These are phyloP conservation scores for Drosophila eugracilis DNA, from an alignment of 1,140 invertebrate species.

Conservation along the genomic window DNA sequence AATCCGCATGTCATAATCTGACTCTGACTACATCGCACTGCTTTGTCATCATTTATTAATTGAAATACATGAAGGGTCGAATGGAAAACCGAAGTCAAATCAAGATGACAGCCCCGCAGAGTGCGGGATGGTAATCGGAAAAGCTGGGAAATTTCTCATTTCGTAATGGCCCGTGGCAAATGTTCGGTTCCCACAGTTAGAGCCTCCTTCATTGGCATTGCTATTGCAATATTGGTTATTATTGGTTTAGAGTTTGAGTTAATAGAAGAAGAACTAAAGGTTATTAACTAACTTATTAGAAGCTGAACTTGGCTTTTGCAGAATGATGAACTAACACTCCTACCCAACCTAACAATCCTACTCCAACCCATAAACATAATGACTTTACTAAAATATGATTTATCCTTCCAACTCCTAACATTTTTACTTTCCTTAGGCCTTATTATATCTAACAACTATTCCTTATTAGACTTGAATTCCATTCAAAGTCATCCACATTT, in stretches of 20 bases:
- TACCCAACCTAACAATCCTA: too few relatives aligned
- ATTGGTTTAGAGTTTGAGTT: background rate
- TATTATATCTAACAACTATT: background rate
- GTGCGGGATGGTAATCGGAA: constrained; percentile 19
- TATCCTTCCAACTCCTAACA: too few relatives aligned
- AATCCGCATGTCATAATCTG: constrained; percentile 50
- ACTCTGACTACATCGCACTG: background rate
- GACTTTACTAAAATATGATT: too few relatives aligned
- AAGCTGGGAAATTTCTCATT: constrained; percentile 17
- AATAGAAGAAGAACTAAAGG: background rate
- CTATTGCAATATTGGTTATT: background rate
- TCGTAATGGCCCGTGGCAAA: constrained; percentile 17
- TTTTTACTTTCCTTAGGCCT: background rate
- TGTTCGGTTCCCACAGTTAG: constrained; percentile 7
- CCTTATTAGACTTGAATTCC: background rate
- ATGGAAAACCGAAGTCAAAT: constrained; percentile 6
- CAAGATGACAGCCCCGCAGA: constrained; percentile 1
- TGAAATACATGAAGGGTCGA: constrained; percentile 29
- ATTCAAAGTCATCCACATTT: background rate
- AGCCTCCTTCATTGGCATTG: constrained; percentile 9
- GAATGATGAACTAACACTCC: background rate
- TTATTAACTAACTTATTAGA: too few relatives aligned
- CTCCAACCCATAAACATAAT: too few relatives aligned
- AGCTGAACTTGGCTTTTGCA: background rate
- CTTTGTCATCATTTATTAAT: constrained; percentile 25